Evolutionary conservation across 2,113 vertebrate species (phyloP).

Genomic region (Hepsetus odoe): DNA sequence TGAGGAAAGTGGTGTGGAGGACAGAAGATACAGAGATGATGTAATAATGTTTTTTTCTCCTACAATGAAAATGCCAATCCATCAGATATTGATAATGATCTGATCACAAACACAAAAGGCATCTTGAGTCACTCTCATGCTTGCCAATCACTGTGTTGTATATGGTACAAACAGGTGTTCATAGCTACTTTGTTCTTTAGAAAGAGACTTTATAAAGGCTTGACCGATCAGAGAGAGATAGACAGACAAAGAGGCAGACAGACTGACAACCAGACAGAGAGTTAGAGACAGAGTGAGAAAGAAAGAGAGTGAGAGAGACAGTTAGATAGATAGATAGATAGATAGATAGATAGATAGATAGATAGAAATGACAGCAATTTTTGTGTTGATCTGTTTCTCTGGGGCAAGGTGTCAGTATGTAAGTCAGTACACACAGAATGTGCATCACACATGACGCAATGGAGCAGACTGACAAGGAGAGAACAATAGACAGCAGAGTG

Average conservation of each 20-base stretch:
- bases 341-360: not conserved
- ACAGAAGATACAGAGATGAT: slow-evolving; percentile 42
- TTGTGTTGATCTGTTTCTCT: slow-evolving; percentile 24
- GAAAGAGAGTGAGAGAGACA: not conserved
- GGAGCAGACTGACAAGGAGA: slow-evolving; percentile 28
- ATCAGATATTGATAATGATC: slow-evolving; percentile 20
- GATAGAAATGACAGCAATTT: not conserved
- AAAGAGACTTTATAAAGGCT: too few species aligned
- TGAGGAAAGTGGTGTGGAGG: slow-evolving; percentile 23
- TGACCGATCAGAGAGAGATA: not conserved
- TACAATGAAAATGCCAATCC: slow-evolving; percentile 34
- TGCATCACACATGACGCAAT: slow-evolving; percentile 40
- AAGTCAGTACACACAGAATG: slow-evolving; percentile 7
- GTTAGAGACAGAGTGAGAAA: not conserved
- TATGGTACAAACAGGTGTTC: not conserved
- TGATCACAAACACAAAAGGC: slow-evolving; percentile 19
- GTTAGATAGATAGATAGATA: not conserved
- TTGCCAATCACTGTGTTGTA: too few species aligned
- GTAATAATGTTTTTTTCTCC: slow-evolving; percentile 36
- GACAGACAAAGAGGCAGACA: not conserved
- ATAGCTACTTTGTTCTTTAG: not conserved
- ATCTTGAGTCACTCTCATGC: too few species aligned
- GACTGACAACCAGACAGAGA: not conserved
- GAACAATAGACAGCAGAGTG: slow-evolving; percentile 39
- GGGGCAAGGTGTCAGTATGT: not conserved